Evolutionary conservation across 1,140 invertebrate genomes (phyloP), one percentile per base, ranked within the genome.

Genomic region (Conus betulinus): DNA sequence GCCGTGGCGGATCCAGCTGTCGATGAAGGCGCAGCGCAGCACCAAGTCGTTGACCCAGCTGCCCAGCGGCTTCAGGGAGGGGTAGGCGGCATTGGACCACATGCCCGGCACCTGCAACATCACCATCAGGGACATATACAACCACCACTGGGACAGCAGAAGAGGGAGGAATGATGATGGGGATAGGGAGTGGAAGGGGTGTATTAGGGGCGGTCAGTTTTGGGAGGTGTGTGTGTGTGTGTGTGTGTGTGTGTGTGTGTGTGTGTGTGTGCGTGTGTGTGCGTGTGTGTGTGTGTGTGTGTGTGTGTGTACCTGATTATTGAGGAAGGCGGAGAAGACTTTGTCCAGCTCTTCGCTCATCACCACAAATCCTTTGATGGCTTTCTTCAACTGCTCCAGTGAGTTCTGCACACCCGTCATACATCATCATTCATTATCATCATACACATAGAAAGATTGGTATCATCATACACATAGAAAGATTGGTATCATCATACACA

Each of bases 301-400:
- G 39, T n/a, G 39, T 39, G 39, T 5, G 15, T 8, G 57, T 60
- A 97, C 97, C 88, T 97, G 96, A 95, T 98, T 98, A 91, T 97
- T 97, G 0, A 97, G 94, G 90, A 98, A 97, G 0, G 97, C 95
- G 78, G 96, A 96, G 92, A 97, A 98, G 3, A 98, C 97, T 91
- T 96, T 96, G 95, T 98, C 98, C 88, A 98, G 95, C 74, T 97
- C 96, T 89, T 98, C 97, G 60, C 97, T 98, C 98, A 98, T 98
- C 2, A 98, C 97, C 23, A 98, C 97, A 79, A 98, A 96, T 71
- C 98, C 98, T 96, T 96, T 96, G 76, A 98, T 98, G 5, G 98
- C 98, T 95, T 97, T 98, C 94, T 98, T 96, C 71, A 98, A 94
- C 92, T 97, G 97, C 53, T 95, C 95, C 90, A 98, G 96, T 0